Conservation (phyloP, 1,140 invertebrate genomes). For the Listronotus bonariensis region DNA sequence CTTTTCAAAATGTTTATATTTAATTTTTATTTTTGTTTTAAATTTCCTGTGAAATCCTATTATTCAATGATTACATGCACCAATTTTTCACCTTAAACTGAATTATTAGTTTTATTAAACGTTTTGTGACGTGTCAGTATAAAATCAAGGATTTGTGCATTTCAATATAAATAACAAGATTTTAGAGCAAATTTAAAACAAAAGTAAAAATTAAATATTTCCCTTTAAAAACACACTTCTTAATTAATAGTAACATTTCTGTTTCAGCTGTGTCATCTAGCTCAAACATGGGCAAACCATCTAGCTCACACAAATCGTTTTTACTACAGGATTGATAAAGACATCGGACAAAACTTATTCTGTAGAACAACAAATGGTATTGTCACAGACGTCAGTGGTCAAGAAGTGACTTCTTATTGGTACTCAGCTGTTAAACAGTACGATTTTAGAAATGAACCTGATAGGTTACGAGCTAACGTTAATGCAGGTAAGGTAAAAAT, state of each 20-base stretch:
- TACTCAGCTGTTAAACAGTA: conserved; percentile 81
- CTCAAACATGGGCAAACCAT: conserved; percentile 85
- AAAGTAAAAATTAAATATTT: background rate
- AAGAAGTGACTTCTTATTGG: conserved; percentile 86
- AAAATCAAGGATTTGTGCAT: too few species aligned
- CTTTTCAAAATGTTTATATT: too few species aligned
- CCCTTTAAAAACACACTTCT: background rate
- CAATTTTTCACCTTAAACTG: too few species aligned
- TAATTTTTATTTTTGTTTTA: too few species aligned
- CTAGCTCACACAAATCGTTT: conserved; percentile 78
- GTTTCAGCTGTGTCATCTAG: conserved; percentile 74
- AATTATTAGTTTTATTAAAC: too few species aligned
- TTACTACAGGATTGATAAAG: conserved; percentile 73
- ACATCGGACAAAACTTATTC: conserved; percentile 78
- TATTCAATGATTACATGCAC: too few species aligned
- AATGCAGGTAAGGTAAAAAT: conserved; percentile 77
- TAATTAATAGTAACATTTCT: too few species aligned
- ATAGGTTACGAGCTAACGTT: conserved; percentile 74
- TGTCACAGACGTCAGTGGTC: conserved; percentile 71
- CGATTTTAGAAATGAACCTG: conserved; percentile 70
- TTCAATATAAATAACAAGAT: too few species aligned
- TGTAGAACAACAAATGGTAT: conserved; percentile 69
- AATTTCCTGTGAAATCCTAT: too few species aligned
- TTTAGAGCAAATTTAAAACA: too few species aligned
- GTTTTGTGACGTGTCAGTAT: too few species aligned